Conservation (phyloP, 2,113 vertebrate genomes). For the Lophochroa leadbeateri region DNA sequence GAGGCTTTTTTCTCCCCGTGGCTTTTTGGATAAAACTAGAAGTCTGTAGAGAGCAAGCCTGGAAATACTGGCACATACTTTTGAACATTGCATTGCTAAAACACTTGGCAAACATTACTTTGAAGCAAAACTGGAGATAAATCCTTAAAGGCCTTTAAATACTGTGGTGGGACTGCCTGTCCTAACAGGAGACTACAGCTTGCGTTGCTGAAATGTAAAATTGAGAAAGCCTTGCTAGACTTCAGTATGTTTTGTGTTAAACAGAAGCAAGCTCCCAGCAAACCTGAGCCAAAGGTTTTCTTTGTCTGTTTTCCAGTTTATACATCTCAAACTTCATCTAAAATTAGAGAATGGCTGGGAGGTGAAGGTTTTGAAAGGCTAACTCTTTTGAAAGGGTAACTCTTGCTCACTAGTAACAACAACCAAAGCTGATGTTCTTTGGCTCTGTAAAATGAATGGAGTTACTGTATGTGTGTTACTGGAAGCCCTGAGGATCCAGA, state of each 20-base stretch:
- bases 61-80: accelerated
- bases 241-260: background rate
- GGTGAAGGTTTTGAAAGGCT: background rate
- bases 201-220: background rate
- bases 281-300: background rate
- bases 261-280: background rate
- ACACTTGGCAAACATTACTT: background rate
- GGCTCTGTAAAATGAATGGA: background rate
- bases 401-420: background rate
- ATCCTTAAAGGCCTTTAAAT: background rate
- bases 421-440: background rate
- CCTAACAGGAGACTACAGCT: background rate
- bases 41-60: background rate
- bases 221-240: background rate
- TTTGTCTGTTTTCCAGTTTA: background rate
- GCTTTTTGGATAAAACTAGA: background rate
- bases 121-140: background rate
- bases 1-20: background rate
- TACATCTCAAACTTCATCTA: background rate
- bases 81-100: background rate
- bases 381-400: background rate
- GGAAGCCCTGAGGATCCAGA: background rate
- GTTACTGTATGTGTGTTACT: background rate
- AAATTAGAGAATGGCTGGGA: background rate
- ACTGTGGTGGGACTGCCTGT: background rate